Base-by-base conservation (phyloP, 2,797 vertebrate genomes). In the Neoniphon sammara region DNA sequence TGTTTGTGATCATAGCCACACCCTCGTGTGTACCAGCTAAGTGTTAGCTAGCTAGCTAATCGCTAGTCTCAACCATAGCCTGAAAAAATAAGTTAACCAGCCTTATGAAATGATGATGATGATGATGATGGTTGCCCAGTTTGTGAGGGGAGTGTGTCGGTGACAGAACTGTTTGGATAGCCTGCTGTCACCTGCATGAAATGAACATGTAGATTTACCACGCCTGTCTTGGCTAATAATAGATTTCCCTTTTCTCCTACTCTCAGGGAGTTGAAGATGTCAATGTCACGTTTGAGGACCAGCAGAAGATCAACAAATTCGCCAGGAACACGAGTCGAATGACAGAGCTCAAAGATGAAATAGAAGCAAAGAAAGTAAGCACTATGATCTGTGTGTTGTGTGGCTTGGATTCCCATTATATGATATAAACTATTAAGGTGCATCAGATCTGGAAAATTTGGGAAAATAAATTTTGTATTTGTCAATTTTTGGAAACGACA, bases 241-340 rank as follows among this genome's bases (percentile, higher is more conserved):
- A 4, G 15, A 6, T 44, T 55, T 25, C 17, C 0, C 17, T 46
- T 23, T 52, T 1, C 0, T 47, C 11, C 42, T 59, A 7, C 81
- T 64, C 75, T 1, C 90, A 99, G 97, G 97, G 94, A 57, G 96
- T 96, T 61, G 97, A 99, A 92, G 98, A 99, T 75, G 97, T 99
- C 66, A 97, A 97, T 0, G 97, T 99, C 59, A 99, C 97, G 0
- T 98, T 98, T 73, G 98, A 97, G 89, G 98, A 99, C 86, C 98
- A 99, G 46, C 97, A 99, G 88, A 99, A 97, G 92, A 99, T 99
- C 80, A 99, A 99, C 80, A 98, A 97, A 68, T 99, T 99, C 84
- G 97, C 98, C 20, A 95, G 97, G 86, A 98, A 97, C 72, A 98
- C 97, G 25, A 99, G 91, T 88, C 95, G 97, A 78, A 95, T 98